phyloP scores from a whole-genome alignment of 2,113 vertebrate genomes.

The Mormyrus lacerda region DNA sequence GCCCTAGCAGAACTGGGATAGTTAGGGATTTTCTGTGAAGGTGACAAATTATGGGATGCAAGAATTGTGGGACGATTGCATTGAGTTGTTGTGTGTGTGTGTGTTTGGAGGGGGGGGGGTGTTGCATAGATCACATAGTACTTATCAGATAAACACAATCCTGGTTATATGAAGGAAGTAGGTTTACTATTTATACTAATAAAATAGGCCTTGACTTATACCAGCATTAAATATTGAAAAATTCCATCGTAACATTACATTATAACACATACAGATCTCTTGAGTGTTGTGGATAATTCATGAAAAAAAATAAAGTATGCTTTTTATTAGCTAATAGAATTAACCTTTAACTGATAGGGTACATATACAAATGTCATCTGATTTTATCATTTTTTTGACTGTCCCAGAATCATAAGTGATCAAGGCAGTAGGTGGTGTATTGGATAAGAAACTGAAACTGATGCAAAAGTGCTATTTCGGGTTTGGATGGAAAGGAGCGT shows the following conservation, averaged over 20 bases:
- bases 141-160: not conserved
- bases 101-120: too few species aligned
- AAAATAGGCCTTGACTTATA: not conserved
- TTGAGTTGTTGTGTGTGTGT: too few species aligned
- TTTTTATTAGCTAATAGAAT: not conserved
- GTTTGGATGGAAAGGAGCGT: not conserved
- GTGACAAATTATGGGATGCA: too few species aligned
- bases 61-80: too few species aligned
- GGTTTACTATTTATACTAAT: not conserved
- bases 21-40: too few species aligned
- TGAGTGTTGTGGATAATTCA: not conserved
- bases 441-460: not conserved
- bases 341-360: not conserved
- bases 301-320: not conserved
- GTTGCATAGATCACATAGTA: too few species aligned
- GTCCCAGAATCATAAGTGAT: not conserved
- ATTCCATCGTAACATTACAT: not conserved
- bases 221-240: not conserved
- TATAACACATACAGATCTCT: not conserved
- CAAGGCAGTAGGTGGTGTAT: not conserved
- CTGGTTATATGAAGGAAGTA: not conserved
- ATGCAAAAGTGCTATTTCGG: not conserved
- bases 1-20: not conserved
- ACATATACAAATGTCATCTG: not conserved
- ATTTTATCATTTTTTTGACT: not conserved